Evolutionary conservation across 2,797 vertebrate genomes (phyloP).

Genomic region (Spinus pinus): DNA sequence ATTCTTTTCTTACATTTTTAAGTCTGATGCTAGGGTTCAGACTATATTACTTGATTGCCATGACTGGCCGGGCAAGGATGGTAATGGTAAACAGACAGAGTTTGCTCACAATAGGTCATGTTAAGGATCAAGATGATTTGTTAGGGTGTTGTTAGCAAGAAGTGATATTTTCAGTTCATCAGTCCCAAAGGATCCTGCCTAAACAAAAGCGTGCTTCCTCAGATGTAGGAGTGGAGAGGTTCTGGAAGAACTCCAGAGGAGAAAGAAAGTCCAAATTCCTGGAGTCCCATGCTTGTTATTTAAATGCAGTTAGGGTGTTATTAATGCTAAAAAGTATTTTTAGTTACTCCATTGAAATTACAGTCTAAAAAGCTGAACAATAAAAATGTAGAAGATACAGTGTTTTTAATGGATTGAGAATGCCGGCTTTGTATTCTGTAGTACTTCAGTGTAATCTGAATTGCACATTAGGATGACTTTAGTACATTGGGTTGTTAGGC

Average conservation of each 20-base stretch:
- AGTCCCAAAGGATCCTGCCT: not conserved
- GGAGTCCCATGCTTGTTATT: not conserved
- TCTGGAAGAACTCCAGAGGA: slow-evolving; percentile 3
- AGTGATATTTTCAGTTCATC: not conserved
- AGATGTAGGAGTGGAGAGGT: not conserved
- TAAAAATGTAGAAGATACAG: not conserved
- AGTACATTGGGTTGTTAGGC: not conserved
- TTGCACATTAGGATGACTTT: not conserved
- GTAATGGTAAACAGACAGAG: not conserved
- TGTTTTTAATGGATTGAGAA: not conserved
- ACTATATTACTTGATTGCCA: not conserved
- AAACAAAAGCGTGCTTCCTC: not conserved
- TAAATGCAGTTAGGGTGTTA: not conserved
- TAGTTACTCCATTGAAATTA: not conserved
- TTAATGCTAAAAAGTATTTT: not conserved
- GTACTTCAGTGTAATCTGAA: not conserved
- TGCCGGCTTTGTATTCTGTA: not conserved
- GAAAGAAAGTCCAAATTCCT: not conserved
- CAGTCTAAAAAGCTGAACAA: not conserved
- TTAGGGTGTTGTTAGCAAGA: slow-evolving; percentile 6
- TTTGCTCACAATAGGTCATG: not conserved
- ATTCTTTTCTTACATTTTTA: not conserved
- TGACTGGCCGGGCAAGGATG: not conserved
- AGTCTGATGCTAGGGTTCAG: not conserved
- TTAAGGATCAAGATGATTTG: not conserved